Conservation (phyloP, 2,888 invertebrate species). For the Sminthurinus aureus region DNA sequence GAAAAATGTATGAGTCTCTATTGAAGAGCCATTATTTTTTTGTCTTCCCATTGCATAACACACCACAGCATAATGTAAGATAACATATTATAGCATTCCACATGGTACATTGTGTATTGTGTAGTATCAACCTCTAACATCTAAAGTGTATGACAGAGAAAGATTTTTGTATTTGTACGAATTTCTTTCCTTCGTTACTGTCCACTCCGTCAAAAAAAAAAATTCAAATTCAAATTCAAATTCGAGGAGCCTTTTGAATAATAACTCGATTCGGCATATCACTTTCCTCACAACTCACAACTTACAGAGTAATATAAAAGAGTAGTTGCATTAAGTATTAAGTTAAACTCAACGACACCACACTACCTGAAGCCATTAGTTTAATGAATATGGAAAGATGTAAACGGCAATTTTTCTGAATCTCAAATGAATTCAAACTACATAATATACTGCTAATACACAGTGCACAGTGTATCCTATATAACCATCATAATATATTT, state of each 20-base stretch:
- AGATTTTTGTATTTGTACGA: background rate
- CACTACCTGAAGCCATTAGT: slow-evolving; percentile 1
- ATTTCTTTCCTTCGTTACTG: background rate
- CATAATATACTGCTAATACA: no score
- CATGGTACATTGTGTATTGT: no score
- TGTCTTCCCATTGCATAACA: background rate
- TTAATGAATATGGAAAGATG: slow-evolving; percentile 4
- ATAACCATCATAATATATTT: no score
- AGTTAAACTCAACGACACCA: background rate
- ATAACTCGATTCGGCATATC: background rate
- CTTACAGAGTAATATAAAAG: background rate
- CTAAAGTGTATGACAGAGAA: background rate
- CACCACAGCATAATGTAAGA: no score
- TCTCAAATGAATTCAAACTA: background rate
- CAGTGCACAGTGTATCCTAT: background rate
- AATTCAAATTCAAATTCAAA: background rate
- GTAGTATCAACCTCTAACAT: no score
- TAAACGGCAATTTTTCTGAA: background rate
- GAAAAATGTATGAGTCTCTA: slow-evolving; percentile 19
- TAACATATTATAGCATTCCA: no score
- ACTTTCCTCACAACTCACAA: background rate
- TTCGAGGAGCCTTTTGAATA: slow-evolving; percentile 3
- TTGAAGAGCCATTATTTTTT: background rate
- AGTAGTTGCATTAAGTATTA: background rate
- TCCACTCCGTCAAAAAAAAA: slow-evolving; percentile 2